Percentiles rank a stretch among this genome's conserved stretches.
Conservation (phyloP, 2,888 invertebrate genomes). For the Globia sparganii region DNA sequence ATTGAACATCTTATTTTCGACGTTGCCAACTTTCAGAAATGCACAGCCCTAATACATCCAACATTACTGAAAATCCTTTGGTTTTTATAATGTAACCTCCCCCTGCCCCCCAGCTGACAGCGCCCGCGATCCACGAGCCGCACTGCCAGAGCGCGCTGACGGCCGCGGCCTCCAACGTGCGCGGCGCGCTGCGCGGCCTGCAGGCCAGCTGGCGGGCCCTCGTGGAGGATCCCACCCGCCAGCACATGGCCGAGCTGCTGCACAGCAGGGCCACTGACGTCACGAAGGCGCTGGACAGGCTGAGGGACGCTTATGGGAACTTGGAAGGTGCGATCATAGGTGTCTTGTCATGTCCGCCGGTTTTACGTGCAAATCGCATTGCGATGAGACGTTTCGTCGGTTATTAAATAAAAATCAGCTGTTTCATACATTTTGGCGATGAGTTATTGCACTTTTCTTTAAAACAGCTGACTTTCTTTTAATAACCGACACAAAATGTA, state of each 20-base stretch:
- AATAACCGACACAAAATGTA: too few relatives aligned
- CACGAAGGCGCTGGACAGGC: constrained; percentile 76
- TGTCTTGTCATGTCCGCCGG: too few relatives aligned
- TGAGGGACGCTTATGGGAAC: constrained; percentile 72
- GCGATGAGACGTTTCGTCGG: too few relatives aligned
- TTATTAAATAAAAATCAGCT: too few relatives aligned
- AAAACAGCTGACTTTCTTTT: too few relatives aligned
- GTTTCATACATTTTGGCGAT: too few relatives aligned
- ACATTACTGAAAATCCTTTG: too few relatives aligned
- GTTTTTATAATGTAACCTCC: neutral
- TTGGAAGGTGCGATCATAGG: constrained; percentile 40
- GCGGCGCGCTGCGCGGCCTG: constrained; percentile 73
- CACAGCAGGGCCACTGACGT: constrained; percentile 70
- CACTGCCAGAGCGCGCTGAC: constrained; percentile 84
- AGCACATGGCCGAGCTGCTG: constrained; percentile 66
- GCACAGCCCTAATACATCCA: too few relatives aligned
- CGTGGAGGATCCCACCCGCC: constrained; percentile 69
- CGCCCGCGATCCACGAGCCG: constrained; percentile 79
- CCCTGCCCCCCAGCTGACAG: constrained; percentile 73
- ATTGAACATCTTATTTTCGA: neutral
- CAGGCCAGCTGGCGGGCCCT: constrained; percentile 73
- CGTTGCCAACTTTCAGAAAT: too few relatives aligned
- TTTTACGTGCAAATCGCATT: neutral
- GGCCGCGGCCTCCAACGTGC: constrained; percentile 75
- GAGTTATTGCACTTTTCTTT: too few relatives aligned